Evolutionary conservation across 2,113 vertebrate species (phyloP).

Genomic region (Periophthalmodon schlosseri): DNA sequence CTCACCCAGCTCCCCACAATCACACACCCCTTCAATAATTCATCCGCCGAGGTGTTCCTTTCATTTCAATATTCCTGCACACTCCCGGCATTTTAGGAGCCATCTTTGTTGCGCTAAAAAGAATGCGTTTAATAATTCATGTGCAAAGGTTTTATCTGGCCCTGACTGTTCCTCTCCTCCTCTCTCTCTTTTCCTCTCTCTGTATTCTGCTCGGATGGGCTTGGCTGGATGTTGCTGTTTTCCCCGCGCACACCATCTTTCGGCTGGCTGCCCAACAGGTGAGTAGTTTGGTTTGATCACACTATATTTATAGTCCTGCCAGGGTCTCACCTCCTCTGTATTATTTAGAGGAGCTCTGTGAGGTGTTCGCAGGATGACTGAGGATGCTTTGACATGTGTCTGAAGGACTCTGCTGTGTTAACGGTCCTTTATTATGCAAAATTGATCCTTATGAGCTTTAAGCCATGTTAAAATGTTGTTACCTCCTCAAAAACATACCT

Average conservation of each 20-base stretch:
- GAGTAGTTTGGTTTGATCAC: slow-evolving; percentile 59
- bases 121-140: slow-evolving; percentile 62
- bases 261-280: slow-evolving; percentile 54
- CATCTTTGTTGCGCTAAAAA: slow-evolving; percentile 45
- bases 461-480: no score
- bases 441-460: no score
- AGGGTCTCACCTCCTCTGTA: neutral
- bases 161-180: slow-evolving; percentile 34
- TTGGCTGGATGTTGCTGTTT: slow-evolving; percentile 26
- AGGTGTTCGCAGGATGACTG: slow-evolving; percentile 12
- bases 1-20: slow-evolving; percentile 19
- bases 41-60: slow-evolving; percentile 53
- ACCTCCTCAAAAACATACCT: no score
- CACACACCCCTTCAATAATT: slow-evolving; percentile 57
- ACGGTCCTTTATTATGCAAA: no score
- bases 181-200: neutral
- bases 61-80: slow-evolving; percentile 52
- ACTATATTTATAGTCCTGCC: slow-evolving; percentile 33
- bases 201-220: slow-evolving; percentile 31
- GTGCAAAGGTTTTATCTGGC: slow-evolving; percentile 34
- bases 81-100: slow-evolving; percentile 55
- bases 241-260: slow-evolving; percentile 23
- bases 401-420: slow-evolving; percentile 12
- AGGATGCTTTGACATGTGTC: slow-evolving; percentile 31
- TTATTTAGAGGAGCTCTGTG: slow-evolving; percentile 36